Evolutionary conservation across 2,797 vertebrate genomes (phyloP).

Genomic region (Falco berigora): DNA sequence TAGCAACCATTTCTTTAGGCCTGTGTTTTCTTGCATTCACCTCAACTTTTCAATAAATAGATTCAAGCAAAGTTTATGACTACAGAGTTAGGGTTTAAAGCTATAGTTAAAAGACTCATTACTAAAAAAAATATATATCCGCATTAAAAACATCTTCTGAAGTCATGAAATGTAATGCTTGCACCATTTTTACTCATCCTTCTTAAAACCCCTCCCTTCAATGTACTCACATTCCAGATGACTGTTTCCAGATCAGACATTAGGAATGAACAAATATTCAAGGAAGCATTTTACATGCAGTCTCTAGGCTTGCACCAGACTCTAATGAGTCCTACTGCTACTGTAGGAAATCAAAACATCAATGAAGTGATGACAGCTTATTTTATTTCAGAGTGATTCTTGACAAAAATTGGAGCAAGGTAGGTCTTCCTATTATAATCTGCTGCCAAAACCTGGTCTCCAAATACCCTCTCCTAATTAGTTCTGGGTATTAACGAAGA

Average conservation of each 20-base stretch:
- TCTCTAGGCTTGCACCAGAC: neutral
- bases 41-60: neutral
- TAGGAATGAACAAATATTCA: neutral
- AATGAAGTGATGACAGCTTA: neutral
- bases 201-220: neutral
- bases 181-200: neutral
- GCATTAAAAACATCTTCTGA: neutral
- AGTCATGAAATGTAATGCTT: neutral
- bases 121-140: neutral
- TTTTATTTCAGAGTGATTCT: neutral
- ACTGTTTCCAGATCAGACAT: neutral
- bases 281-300: neutral
- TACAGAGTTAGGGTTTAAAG: neutral
- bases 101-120: neutral
- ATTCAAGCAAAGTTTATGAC: neutral
- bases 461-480: rapidly evolving
- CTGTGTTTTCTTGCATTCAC: neutral
- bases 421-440: neutral
- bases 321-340: neutral
- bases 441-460: neutral
- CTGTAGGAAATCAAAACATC: neutral
- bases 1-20: neutral
- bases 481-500: neutral
- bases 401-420: neutral
- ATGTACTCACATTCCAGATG: neutral